These are phyloP conservation scores for Balanococcus diminutus DNA, from an alignment of 2,888 invertebrate genomes.

Conservation along the genomic window DNA sequence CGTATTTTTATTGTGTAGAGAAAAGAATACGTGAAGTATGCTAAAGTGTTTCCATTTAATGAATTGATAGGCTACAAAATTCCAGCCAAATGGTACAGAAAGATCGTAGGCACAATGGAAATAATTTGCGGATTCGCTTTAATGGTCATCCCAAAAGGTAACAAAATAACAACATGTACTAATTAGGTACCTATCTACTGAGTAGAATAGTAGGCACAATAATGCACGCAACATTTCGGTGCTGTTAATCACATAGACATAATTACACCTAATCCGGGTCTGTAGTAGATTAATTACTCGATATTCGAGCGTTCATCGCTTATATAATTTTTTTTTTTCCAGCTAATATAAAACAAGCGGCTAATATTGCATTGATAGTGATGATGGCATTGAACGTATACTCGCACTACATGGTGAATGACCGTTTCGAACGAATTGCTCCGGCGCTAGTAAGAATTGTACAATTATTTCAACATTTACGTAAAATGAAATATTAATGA, in stretches of 20 bases:
- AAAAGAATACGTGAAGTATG: slow-evolving; percentile 92
- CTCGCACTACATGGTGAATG: slow-evolving; percentile 90
- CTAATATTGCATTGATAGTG: slow-evolving; percentile 81
- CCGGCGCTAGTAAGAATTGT: slow-evolving; percentile 74
- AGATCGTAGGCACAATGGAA: slow-evolving; percentile 82
- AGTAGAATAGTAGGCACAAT: too few species aligned
- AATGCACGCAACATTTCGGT: too few species aligned
- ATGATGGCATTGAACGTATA: slow-evolving; percentile 90
- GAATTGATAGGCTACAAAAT: slow-evolving; percentile 83
- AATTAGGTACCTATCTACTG: too few species aligned
- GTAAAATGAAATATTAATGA: too few species aligned
- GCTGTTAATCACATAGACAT: too few species aligned
- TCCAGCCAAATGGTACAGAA: slow-evolving; percentile 90
- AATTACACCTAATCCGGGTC: too few species aligned
- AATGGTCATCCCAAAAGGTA: slow-evolving; percentile 82
- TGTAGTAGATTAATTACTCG: too few species aligned
- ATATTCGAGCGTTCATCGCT: too few species aligned
- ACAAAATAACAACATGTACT: too few species aligned
- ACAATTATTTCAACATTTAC: not conserved
- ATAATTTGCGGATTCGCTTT: slow-evolving; percentile 82
- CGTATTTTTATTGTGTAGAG: slow-evolving; percentile 66
- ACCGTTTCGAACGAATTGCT: slow-evolving; percentile 88
- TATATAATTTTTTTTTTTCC: slow-evolving; percentile 63
- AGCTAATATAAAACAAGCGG: slow-evolving; percentile 90
- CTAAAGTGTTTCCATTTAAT: slow-evolving; percentile 89